Evolutionary conservation across 2,888 invertebrate genomes (phyloP), one percentile per base, ranked within the genome.

Genomic region (Leptinotarsa rubiginosa): DNA sequence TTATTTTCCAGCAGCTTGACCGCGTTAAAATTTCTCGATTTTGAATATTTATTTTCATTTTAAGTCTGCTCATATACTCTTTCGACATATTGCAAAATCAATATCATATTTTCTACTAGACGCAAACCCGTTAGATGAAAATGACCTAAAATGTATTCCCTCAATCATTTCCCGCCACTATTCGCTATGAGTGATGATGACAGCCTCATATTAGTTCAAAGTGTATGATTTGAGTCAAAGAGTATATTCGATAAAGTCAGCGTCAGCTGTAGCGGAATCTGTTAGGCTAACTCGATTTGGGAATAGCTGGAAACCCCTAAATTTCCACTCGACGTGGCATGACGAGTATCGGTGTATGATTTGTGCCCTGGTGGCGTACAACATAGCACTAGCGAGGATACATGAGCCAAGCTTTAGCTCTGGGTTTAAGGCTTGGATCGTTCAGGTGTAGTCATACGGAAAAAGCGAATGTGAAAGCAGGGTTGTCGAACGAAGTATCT

Each of bases 181-280:
- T 41, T 41, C 10, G 41, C 10, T 41, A 41, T 41, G 41, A 62
- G 62, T 62, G n/a, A 62, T 62, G 62, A 62, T 41, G 62, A 31
- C 25, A 41, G 62, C 16, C 12, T 25, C 41, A 4, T 41, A 16
- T 41, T 62, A 62, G 31, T 62, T 62, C 62, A 41, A 62, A 62
- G 62, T 62, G 41, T 62, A 56, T 22, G 56, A 31, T n/a, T 41
- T 62, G 62, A 62, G 62, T 62, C 62, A 62, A 62, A 62, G 62
- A 62, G 62, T 62, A 62, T 31, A 62, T 62, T 62, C 62, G 62
- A 62, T 62, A 62, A 62, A 62, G 62, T 62, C 62, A 62, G 62
- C 62, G 62, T 62, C 62, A 62, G 62, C 62, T 62, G 62, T 62
- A 62, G 62, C 62, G 62, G 62, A 62, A 62, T 62, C 62, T 62